Percentiles rank a stretch among this genome's conserved stretches.
phyloP scores from a whole-genome alignment of 2,888 invertebrate species.

The Idaea dimidiata region DNA sequence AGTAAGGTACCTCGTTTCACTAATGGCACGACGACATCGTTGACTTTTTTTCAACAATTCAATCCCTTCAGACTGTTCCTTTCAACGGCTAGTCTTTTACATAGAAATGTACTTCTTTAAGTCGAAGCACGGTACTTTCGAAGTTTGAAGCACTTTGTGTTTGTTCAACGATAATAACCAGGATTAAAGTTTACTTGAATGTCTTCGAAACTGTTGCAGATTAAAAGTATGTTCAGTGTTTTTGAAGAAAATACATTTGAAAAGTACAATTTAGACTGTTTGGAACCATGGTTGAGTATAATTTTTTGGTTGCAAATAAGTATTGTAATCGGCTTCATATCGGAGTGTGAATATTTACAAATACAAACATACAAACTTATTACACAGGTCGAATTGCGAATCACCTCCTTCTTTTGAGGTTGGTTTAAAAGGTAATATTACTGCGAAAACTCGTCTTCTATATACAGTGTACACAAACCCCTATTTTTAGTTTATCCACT shows the following conservation, averaged over 20 bases:
- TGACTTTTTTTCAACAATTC: constrained; percentile 42
- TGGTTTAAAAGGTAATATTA: no score
- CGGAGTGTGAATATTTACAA: no score
- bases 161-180: constrained; percentile 23
- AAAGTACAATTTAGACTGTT: background rate
- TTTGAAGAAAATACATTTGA: background rate
- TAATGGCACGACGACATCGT: constrained; percentile 44
- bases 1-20: constrained; percentile 43
- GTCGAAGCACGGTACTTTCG: constrained; percentile 18
- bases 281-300: no score
- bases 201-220: background rate
- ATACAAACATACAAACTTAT: no score
- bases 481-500: background rate
- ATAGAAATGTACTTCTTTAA: constrained; percentile 33
- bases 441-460: no score
- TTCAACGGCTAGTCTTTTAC: constrained; percentile 37
- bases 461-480: background rate
- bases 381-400: no score
- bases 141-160: constrained; percentile 18
- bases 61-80: constrained; percentile 35
- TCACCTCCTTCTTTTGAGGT: no score
- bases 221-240: background rate
- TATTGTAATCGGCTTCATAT: no score
- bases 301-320: no score
- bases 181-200: constrained; percentile 15